Evolutionary conservation across 2,888 invertebrate genomes (phyloP).

Genomic region (Parasteatoda lunata): DNA sequence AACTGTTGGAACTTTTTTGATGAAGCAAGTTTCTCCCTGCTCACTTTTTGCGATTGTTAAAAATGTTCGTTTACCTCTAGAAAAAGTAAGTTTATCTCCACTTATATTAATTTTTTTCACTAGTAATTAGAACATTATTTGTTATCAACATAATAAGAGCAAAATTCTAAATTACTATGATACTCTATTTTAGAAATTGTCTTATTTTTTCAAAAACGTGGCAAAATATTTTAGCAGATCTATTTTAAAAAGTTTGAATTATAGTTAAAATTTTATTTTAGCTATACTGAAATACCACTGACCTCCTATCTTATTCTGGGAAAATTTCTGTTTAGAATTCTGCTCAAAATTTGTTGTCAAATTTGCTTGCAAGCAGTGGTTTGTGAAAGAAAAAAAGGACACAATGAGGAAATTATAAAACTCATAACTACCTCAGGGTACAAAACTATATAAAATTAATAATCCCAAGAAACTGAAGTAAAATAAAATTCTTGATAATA

Average conservation of each 20-base stretch:
- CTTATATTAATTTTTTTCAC: slow-evolving; percentile 54
- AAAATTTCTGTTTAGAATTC: too few relatives aligned
- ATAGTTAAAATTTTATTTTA: not conserved
- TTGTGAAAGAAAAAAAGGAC: too few relatives aligned
- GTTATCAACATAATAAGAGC: not conserved
- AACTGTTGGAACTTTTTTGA: slow-evolving; percentile 82
- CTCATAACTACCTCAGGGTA: too few relatives aligned
- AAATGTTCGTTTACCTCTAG: slow-evolving; percentile 78
- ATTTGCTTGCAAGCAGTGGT: too few relatives aligned
- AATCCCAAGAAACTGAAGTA: too few relatives aligned
- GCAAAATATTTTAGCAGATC: not conserved
- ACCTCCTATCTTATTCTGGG: too few relatives aligned
- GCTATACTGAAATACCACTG: too few relatives aligned
- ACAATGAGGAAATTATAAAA: too few relatives aligned
- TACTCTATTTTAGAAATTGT: not conserved
- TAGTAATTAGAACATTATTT: not conserved
- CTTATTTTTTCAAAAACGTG: not conserved
- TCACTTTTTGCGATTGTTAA: slow-evolving; percentile 81
- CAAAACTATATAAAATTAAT: too few relatives aligned
- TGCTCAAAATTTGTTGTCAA: too few relatives aligned
- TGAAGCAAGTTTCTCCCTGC: slow-evolving; percentile 80
- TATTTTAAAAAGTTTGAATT: not conserved
- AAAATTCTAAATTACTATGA: not conserved
- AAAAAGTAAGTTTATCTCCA: slow-evolving; percentile 30
- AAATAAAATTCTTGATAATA: too few relatives aligned